A percentile compares a stretch with the other conserved stretches of the same genome.
Conservation (phyloP, 2,113 vertebrate species). For the Hippoglossus stenolepis region DNA sequence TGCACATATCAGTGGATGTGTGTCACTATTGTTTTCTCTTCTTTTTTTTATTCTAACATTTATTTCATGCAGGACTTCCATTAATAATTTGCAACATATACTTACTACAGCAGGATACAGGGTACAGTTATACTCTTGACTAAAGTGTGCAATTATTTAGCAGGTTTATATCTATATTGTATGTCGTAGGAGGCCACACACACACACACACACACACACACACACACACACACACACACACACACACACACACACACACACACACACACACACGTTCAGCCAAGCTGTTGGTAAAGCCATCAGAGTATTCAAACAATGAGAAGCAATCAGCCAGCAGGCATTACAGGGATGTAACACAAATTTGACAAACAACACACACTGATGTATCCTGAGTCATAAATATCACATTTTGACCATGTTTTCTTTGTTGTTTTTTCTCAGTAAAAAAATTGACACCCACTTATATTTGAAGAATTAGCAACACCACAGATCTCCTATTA, state of each 20-base stretch:
- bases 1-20: slow-evolving; percentile 58
- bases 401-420: too few relatives aligned
- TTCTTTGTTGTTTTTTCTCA: not conserved
- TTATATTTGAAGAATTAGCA: not conserved
- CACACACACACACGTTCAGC: too few relatives aligned
- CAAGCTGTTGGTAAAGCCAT: too few relatives aligned
- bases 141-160: slow-evolving; percentile 4
- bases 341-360: too few relatives aligned
- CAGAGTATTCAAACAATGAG: too few relatives aligned
- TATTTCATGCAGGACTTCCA: slow-evolving; percentile 27
- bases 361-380: too few relatives aligned
- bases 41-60: slow-evolving; percentile 16
- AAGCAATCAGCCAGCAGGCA: too few relatives aligned
- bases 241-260: too few relatives aligned
- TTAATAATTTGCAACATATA: slow-evolving; percentile 46
- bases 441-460: not conserved
- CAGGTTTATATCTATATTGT: not conserved
- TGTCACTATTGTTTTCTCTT: slow-evolving; percentile 67
- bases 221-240: too few relatives aligned
- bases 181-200: not conserved
- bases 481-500: not conserved
- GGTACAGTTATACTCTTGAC: slow-evolving; percentile 9
- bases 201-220: not conserved
- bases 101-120: slow-evolving; percentile 21
- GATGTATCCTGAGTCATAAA: too few relatives aligned